Percentiles rank a stretch among this genome's conserved stretches.
phyloP scores from a whole-genome alignment of 2,888 invertebrate species.

The Clusia tigrina region DNA sequence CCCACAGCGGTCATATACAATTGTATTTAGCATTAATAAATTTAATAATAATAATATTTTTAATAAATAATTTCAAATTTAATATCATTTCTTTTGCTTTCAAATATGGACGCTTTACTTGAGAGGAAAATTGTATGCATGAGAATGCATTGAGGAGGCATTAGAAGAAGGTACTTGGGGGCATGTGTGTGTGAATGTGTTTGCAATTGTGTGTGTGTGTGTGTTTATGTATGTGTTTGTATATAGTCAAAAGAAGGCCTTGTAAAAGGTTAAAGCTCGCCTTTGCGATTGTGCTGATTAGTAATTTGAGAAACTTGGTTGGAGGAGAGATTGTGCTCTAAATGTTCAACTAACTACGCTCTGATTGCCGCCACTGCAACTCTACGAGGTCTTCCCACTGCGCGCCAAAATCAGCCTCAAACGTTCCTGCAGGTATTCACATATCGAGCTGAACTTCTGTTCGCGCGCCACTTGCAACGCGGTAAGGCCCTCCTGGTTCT shows the following conservation, averaged over 20 bases:
- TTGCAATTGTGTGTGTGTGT: not conserved
- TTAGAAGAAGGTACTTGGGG: not conserved
- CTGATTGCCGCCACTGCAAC: not conserved
- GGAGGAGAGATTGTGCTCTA: not conserved
- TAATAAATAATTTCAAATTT: not conserved
- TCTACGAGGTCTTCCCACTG: conserved; percentile 16
- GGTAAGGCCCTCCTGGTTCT: conserved; percentile 77
- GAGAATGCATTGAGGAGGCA: not conserved
- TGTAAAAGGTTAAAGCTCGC: not conserved
- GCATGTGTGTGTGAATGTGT: not conserved
- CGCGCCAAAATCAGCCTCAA: conserved; percentile 45
- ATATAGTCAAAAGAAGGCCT: no score
- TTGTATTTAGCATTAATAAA: no score
- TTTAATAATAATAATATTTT: not conserved
- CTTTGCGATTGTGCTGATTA: not conserved
- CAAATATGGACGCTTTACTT: conserved; percentile 5
- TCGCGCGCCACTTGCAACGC: conserved; percentile 72
- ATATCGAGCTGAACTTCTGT: conserved; percentile 62
- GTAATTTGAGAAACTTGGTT: not conserved
- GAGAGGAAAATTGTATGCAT: not conserved
- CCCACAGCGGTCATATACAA: not conserved
- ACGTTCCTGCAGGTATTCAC: conserved; percentile 62
- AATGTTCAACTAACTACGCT: not conserved
- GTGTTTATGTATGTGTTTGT: not conserved
- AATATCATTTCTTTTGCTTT: not conserved